Conservation (phyloP, 2,113 vertebrate species). For the Campylorhamphus procurvoides region DNA sequence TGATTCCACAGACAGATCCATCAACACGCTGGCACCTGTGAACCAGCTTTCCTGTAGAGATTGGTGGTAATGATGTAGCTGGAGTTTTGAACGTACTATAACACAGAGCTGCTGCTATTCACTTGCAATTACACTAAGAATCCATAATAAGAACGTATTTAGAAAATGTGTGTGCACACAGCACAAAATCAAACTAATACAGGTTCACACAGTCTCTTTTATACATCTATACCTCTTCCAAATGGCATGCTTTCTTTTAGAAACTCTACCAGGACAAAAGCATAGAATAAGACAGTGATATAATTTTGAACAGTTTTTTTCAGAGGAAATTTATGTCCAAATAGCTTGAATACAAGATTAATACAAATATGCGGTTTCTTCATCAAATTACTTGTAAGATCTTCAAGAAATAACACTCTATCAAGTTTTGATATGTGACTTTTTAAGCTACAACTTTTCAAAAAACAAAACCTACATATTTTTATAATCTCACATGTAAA, state of each 20-base stretch:
- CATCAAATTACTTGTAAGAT: not conserved
- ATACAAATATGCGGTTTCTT: not conserved
- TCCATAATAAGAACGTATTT: not conserved
- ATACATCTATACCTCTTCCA: too few relatives aligned
- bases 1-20: conserved; percentile 27
- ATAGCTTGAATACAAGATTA: not conserved
- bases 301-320: not conserved
- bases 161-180: not conserved
- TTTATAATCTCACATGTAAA: conserved; percentile 60
- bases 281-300: not conserved
- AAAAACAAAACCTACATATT: not conserved
- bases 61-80: not conserved
- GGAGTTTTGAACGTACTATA: not conserved
- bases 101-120: not conserved
- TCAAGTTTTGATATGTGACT: not conserved
- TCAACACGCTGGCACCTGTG: not conserved
- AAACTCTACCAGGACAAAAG: not conserved
- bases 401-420: not conserved
- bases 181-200: not conserved
- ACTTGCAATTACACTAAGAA: not conserved
- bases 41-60: not conserved
- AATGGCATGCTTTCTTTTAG: not conserved
- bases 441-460: not conserved
- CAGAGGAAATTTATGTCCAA: not conserved
- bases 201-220: too few relatives aligned